These are phyloP conservation scores for Sterrhoptilus dennistouni DNA, from an alignment of 2,113 vertebrate species.

Conservation along the genomic window DNA sequence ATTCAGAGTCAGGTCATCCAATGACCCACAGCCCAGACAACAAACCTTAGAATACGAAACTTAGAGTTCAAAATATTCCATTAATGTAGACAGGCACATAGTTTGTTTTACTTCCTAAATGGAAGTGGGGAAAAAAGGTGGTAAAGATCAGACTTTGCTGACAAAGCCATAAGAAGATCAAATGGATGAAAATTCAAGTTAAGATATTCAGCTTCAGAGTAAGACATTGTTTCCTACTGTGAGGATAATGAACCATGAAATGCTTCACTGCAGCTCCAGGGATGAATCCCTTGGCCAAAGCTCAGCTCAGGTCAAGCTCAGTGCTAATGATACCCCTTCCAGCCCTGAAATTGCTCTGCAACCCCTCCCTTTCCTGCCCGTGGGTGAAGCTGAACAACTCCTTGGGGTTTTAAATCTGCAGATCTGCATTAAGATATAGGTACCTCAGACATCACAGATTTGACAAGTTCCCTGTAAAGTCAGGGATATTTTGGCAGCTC, in stretches of 20 bases:
- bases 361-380: neutral
- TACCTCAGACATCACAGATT: neutral
- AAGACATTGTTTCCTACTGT: slow-evolving; percentile 2
- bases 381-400: neutral
- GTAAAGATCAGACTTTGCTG: neutral
- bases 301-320: slow-evolving; percentile 34
- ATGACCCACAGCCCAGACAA: neutral
- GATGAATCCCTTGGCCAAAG: slow-evolving; percentile 30
- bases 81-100: neutral
- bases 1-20: neutral
- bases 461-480: neutral
- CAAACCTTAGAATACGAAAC: neutral
- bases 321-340: neutral
- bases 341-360: neutral
- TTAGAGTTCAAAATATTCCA: neutral
- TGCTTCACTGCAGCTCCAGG: neutral
- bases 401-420: neutral
- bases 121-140: neutral
- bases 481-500: neutral
- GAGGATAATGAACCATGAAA: slow-evolving; percentile 48
- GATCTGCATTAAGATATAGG: neutral
- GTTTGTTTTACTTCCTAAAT: neutral
- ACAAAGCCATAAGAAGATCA: neutral
- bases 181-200: neutral
- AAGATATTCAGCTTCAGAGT: neutral